Conservation (phyloP, 2,113 vertebrate genomes). For the Aegithalos caudatus region DNA sequence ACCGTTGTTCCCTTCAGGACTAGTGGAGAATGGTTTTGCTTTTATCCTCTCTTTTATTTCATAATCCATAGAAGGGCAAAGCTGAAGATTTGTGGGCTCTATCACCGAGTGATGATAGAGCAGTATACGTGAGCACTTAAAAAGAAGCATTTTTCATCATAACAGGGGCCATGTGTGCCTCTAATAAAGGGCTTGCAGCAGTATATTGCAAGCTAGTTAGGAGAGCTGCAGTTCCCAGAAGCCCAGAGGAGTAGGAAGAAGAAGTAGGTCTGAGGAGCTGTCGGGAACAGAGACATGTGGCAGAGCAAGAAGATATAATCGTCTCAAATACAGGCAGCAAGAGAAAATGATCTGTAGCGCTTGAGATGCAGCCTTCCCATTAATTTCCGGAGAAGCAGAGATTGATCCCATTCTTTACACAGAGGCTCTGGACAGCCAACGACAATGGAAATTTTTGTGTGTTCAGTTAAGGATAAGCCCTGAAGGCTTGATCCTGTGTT, state of each 20-base stretch:
- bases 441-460: not conserved
- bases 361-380: not conserved
- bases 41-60: not conserved
- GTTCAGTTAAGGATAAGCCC: not conserved
- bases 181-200: conserved; percentile 30
- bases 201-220: conserved; percentile 49
- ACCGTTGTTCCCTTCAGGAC: not conserved
- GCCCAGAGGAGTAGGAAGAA: conserved; percentile 4
- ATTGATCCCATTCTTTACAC: not conserved
- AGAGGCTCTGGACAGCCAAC: not conserved
- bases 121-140: conserved; percentile 37
- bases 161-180: conserved; percentile 64
- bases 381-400: not conserved
- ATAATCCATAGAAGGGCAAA: conserved; percentile 48
- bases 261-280: not conserved
- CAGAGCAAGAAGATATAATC: not conserved
- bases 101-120: conserved; percentile 57
- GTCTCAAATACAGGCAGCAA: not conserved
- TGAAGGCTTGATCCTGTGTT: not conserved
- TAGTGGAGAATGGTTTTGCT: not conserved
- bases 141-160: conserved; percentile 63
- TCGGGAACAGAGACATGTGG: conserved; percentile 36
- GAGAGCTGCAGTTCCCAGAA: conserved; percentile 38
- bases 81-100: conserved; percentile 57
- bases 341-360: not conserved